Base-by-base conservation (phyloP, 2,888 invertebrate species). In the Maniola hyperantus region DNA sequence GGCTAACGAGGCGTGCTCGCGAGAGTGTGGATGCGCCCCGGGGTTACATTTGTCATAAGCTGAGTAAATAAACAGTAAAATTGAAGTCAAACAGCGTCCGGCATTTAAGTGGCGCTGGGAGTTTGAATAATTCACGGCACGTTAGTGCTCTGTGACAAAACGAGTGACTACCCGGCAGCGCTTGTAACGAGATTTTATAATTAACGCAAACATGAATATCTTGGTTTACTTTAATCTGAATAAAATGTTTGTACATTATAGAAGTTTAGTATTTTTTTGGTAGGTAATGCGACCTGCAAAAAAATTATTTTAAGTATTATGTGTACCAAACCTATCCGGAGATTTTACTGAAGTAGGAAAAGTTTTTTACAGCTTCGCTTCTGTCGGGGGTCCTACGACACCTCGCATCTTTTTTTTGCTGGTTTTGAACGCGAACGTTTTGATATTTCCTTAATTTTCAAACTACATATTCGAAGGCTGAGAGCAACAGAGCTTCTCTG, bases 61-160 rank as follows among this genome's bases (percentile, higher is more conserved):
- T 73, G 73, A 71, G 74, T 78, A 76, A 80, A 80, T 79, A 79
- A 76, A 77, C 75, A 77, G 72, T 73, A 64, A 69, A 72, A 72
- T 74, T 71, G 66, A 72, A 73, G 71, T 70, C 71, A 71, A 71
- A 73, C 74, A 68, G 64, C 60, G 66, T 68, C 58, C 62, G 63
- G 64, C 63, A 65, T 71, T 71, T 68, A 64, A 66, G 69, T 69
- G 65, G 44, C 61, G 53, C 59, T 67, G 60, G 51, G 63, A 68
- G 63, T 66, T 65, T 59, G 57, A 63, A 70, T 65, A 66, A 67
- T 63, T 65, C 63, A 64, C 63, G 48, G 50, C 36, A 60, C 64
- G 59, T 61, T 42, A 50, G 50, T 60, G 55, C 53, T 39, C 60
- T 57, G 53, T 55, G 48, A 65, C 59, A 55, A 70, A 67, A 69